phyloP scores from a whole-genome alignment of 2,797 vertebrate genomes.

The Rhinella marina region DNA sequence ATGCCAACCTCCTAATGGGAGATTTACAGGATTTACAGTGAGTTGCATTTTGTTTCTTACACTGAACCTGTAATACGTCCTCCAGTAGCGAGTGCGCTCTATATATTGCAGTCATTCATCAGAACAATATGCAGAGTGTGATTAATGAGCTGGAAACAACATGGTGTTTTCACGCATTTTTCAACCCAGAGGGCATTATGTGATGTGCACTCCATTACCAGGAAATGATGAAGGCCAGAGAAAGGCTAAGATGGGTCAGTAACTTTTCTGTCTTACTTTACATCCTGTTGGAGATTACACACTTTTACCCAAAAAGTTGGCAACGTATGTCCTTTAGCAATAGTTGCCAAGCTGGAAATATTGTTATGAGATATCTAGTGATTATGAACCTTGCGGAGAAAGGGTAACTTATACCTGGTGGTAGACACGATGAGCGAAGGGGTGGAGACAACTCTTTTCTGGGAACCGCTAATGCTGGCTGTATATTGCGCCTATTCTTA shows the following conservation, averaged over 20 bases:
- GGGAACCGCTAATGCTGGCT: no score
- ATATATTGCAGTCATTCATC: constrained; percentile 25
- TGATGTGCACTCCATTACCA: constrained; percentile 26
- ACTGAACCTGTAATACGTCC: constrained; percentile 16
- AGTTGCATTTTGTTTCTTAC: neutral
- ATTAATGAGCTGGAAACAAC: constrained; percentile 36
- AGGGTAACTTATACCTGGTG: neutral
- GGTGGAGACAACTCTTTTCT: no score
- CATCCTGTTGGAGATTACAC: neutral
- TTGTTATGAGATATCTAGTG: neutral
- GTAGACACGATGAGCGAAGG: neutral
- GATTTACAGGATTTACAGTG: neutral
- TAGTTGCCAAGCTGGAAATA: neutral
- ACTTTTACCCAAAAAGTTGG: no score
- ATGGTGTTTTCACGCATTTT: constrained; percentile 24
- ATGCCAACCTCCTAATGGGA: constrained; percentile 17
- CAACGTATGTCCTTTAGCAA: no score
- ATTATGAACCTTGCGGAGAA: neutral
- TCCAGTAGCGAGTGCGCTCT: neutral
- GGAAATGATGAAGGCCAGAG: constrained; percentile 12
- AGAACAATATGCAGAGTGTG: constrained; percentile 45
- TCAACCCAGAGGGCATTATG: constrained; percentile 39
- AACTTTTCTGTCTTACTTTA: neutral
- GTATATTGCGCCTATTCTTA: no score
- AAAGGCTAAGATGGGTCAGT: constrained; percentile 28